These are phyloP conservation scores for Planiliza haematocheilus DNA, from an alignment of 2,113 vertebrate species.

Conservation along the genomic window DNA sequence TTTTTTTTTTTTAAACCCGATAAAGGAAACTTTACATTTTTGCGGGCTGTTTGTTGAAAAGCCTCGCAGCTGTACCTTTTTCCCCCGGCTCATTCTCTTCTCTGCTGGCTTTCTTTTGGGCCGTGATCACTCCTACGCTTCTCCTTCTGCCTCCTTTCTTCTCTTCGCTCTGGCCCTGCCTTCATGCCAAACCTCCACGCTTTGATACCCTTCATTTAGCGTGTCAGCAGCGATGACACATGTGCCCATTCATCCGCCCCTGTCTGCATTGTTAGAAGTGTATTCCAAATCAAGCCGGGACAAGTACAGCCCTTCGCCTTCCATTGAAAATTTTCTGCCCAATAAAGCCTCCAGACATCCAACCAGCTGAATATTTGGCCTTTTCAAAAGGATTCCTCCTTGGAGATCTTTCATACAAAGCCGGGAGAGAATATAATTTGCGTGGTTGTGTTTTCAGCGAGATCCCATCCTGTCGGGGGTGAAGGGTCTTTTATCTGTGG, in stretches of 20 bases:
- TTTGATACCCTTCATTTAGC: constrained; percentile 79
- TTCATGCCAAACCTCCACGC: constrained; percentile 46
- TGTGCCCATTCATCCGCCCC: constrained; percentile 58
- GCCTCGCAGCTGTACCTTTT: constrained; percentile 12
- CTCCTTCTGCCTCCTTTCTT: constrained; percentile 20
- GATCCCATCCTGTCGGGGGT: constrained; percentile 70
- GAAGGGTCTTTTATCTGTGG: constrained; percentile 70
- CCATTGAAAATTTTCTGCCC: constrained; percentile 65
- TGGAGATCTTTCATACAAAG: constrained; percentile 58
- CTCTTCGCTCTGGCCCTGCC: constrained; percentile 27
- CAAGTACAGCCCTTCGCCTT: constrained; percentile 61
- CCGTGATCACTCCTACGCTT: constrained; percentile 17
- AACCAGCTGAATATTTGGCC: constrained; percentile 50
- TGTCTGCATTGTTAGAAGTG: constrained; percentile 52
- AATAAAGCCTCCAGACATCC: constrained; percentile 69
- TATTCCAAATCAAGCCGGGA: constrained; percentile 72
- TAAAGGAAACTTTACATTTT: constrained; percentile 32
- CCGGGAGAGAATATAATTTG: constrained; percentile 54
- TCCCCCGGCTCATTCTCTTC: constrained; percentile 1
- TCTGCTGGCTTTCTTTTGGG: constrained; percentile 16
- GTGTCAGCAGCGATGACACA: constrained; percentile 76
- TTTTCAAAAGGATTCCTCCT: constrained; percentile 64
- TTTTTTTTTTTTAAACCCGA: background rate
- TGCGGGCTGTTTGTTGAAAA: constrained; percentile 35
- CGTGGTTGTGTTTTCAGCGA: constrained; percentile 51